Evolutionary conservation across 2,113 vertebrate species (phyloP), one percentile per base, ranked within the genome.

Genomic region (Sorex araneus): DNA sequence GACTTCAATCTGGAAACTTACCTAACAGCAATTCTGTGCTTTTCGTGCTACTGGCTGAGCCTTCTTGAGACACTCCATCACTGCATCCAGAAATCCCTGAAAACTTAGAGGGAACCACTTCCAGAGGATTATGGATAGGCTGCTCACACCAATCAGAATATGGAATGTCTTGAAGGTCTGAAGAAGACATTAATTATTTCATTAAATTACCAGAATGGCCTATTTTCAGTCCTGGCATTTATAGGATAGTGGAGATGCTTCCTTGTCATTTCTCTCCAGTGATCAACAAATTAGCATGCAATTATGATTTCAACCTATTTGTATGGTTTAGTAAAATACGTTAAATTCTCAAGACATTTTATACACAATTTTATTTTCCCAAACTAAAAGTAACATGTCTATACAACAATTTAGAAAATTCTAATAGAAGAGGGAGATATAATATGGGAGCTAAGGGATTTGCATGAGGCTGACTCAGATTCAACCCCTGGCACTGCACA

Each of bases 41-140:
- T 96, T 99, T 99, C 43, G 98, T 99, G 98, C 99, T 98, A 95
- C 98, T 98, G 77, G 98, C 98, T 45, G 99, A 99, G 77, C 98
- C 98, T 89, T 97, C 96, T 94, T 99, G 99, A 74, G 99, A 99
- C 30, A 98, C 99, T 0, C 98, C 98, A 84, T 99, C 99, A 64
- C 99, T 99, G 97, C 99, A 99, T 83, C 99, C 98, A 15, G 99
- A 99, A 97, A 99, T 99, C 45, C 99, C 99, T 1, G 99, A 99
- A 97, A 99, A 99, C 97, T 99, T 99, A 76, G 98, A 98, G 73
- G 99, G 98, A 97, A 98, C 98, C 88, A 99, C 99, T 97, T 99
- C 99, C 94, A 99, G 98, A 50, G 99, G 99, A 97, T 99, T 99
- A 94, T 99, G 98, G 93, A 98, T 98, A 43, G 98, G 97, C 92